Evolutionary conservation across 2,113 vertebrate species (phyloP).

Genomic region (Ariopsis seemanni): DNA sequence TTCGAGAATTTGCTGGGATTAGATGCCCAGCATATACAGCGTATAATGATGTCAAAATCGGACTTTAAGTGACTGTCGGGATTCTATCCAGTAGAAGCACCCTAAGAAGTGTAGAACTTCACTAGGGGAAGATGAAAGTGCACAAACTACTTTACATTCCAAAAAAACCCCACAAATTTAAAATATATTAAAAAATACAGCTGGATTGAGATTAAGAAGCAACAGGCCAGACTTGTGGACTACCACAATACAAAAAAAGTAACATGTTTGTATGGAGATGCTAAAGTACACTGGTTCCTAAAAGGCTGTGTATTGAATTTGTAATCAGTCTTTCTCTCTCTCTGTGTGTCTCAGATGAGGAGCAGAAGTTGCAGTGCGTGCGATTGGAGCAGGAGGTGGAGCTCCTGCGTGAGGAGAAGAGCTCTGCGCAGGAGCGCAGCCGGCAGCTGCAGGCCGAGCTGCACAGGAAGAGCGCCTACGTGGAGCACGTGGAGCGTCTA

Average conservation of each 20-base stretch:
- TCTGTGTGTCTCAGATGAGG: constrained; percentile 74
- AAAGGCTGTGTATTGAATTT: neutral
- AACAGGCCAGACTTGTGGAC: neutral
- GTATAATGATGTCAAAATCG: too few relatives aligned
- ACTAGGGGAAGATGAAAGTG: too few relatives aligned
- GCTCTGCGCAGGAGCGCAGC: constrained; percentile 77
- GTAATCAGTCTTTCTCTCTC: neutral
- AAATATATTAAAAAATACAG: too few relatives aligned
- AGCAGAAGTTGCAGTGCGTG: constrained; percentile 86
- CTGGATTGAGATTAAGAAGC: neutral
- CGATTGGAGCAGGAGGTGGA: constrained; percentile 82
- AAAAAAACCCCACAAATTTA: too few relatives aligned
- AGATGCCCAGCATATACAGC: too few relatives aligned
- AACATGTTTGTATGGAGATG: neutral
- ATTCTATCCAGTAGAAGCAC: too few relatives aligned
- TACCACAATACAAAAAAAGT: neutral
- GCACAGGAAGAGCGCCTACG: constrained; percentile 86
- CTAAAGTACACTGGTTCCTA: neutral
- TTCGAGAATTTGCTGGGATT: too few relatives aligned
- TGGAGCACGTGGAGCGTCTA: constrained; percentile 91
- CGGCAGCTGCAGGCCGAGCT: constrained; percentile 88
- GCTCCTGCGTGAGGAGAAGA: constrained; percentile 80
- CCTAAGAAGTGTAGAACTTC: too few relatives aligned
- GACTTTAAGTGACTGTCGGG: too few relatives aligned
- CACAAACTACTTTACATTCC: too few relatives aligned